These are phyloP conservation scores for Drosophila ercepeae DNA, from an alignment of 1,140 invertebrate genomes.

Conservation along the genomic window DNA sequence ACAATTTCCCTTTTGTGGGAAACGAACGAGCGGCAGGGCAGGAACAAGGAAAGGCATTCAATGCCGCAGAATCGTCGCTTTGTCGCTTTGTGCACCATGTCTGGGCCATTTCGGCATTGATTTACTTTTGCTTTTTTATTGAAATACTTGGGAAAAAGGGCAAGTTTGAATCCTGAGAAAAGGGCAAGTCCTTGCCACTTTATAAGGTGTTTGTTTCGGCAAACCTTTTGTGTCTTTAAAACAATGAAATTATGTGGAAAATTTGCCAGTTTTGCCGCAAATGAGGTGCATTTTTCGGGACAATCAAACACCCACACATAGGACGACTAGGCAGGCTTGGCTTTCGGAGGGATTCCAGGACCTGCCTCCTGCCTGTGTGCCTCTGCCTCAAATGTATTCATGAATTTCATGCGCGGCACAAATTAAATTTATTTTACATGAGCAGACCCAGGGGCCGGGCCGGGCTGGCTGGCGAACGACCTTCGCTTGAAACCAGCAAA, in stretches of 20 bases:
- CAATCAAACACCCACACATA: not conserved
- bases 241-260: not conserved
- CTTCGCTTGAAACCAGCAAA: conserved; percentile 28
- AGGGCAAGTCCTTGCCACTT: too few relatives aligned
- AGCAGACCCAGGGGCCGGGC: conserved; percentile 26
- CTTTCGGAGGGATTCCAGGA: not conserved
- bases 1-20: conserved; percentile 50
- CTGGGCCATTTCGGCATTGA: conserved; percentile 21
- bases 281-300: conserved; percentile 4
- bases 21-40: conserved; percentile 1
- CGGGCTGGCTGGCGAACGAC: conserved; percentile 22
- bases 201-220: too few relatives aligned
- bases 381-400: conserved; percentile 62
- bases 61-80: not conserved
- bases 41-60: conserved; percentile 1
- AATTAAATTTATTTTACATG: conserved; percentile 74
- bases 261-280: not conserved
- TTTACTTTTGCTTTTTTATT: conserved; percentile 39
- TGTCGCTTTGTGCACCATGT: not conserved
- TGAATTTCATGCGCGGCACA: conserved; percentile 62
- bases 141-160: conserved; percentile 1
- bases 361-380: not conserved
- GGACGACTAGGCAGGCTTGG: not conserved
- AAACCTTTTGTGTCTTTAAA: not conserved
- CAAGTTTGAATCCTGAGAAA: not conserved